A percentile compares a stretch with the other conserved stretches of the same genome.
These are phyloP conservation scores for Callipepla squamata DNA, from an alignment of 2,113 vertebrate species.

Conservation along the genomic window DNA sequence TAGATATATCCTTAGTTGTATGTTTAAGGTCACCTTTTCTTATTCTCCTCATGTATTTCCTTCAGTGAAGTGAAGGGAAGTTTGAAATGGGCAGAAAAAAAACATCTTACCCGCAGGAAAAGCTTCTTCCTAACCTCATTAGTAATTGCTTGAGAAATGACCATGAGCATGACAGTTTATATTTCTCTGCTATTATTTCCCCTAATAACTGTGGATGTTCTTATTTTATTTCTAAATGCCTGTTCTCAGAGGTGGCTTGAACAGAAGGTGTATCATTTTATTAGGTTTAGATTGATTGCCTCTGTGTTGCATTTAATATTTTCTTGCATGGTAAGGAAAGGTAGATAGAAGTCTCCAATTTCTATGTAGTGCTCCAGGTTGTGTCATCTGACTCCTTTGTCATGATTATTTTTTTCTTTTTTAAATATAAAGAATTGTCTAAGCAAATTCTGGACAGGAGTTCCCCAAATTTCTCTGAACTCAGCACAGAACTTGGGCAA, in stretches of 20 bases:
- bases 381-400: background rate
- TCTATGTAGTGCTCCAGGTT: background rate
- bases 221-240: constrained; percentile 18
- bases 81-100: constrained; percentile 10
- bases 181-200: constrained; percentile 27
- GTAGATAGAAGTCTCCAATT: background rate
- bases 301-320: background rate
- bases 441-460: background rate
- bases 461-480: background rate
- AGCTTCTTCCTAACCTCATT: constrained; percentile 6
- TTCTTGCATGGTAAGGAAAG: background rate
- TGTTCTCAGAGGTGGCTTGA: constrained; percentile 27
- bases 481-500: background rate
- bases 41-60: background rate
- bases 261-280: background rate
- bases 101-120: background rate
- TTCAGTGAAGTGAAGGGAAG: background rate
- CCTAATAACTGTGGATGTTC: background rate
- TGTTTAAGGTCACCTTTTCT: background rate
- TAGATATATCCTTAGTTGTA: background rate
- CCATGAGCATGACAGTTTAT: background rate
- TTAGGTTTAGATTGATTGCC: background rate
- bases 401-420: background rate
- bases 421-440: background rate
- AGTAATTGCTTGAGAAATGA: constrained; percentile 22